Percentiles rank a stretch among this genome's conserved stretches.
phyloP scores from a whole-genome alignment of 1,140 invertebrate species.

The Phocides pigmalion region DNA sequence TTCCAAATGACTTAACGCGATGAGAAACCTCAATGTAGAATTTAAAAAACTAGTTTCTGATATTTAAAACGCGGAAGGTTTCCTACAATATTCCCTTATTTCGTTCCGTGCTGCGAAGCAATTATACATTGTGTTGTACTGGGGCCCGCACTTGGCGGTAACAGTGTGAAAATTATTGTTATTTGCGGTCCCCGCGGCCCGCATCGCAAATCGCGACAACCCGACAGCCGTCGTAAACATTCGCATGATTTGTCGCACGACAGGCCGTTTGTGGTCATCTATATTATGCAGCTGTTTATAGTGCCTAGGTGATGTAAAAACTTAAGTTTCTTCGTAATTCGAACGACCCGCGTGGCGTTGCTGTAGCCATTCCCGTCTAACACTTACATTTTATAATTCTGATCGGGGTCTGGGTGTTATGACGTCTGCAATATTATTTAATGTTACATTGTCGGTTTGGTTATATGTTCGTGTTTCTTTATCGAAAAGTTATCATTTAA shows the following conservation, averaged over 20 bases:
- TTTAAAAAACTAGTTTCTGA: not conserved
- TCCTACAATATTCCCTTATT: not conserved
- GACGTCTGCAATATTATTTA: no score
- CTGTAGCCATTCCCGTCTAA: no score
- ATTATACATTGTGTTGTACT: conserved; percentile 21
- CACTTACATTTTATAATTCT: no score
- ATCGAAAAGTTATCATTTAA: no score
- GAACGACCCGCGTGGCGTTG: no score
- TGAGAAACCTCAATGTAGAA: not conserved
- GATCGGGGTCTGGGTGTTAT: no score
- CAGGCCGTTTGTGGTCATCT: conserved; percentile 8
- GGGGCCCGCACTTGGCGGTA: conserved; percentile 8
- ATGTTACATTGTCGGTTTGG: no score
- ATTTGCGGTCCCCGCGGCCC: conserved; percentile 25
- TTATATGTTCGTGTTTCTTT: no score
- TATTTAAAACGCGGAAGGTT: not conserved
- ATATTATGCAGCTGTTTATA: not conserved
- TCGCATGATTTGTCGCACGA: conserved; percentile 22
- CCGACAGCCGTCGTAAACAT: conserved; percentile 28
- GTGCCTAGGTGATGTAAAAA: no score
- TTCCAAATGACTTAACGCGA: not conserved
- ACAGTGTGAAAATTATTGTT: conserved; percentile 31
- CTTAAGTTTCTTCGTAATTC: no score
- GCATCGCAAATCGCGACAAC: conserved; percentile 30
- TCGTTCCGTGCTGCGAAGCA: conserved; percentile 25